Percentiles rank a stretch among this genome's conserved stretches.
phyloP scores from a whole-genome alignment of 2,113 vertebrate species.

The Tympanuchus pallidicinctus region DNA sequence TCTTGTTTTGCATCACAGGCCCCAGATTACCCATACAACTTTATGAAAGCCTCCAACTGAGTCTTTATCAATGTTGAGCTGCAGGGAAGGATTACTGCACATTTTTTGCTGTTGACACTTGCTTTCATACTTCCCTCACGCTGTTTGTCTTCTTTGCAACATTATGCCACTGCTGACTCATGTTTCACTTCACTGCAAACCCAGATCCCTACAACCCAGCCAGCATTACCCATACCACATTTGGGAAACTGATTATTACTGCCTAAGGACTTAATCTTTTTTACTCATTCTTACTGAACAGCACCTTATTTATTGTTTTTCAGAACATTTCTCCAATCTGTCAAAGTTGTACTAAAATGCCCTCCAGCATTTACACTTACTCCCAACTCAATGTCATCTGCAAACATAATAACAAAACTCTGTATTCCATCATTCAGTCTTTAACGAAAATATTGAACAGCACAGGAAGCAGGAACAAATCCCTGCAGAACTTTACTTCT shows the following conservation, averaged over 20 bases:
- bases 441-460: neutral
- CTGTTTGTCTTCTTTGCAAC: neutral
- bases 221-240: accelerated
- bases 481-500: neutral
- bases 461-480: constrained; percentile 17
- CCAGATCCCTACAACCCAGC: neutral
- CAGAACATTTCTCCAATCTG: neutral
- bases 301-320: neutral
- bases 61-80: neutral
- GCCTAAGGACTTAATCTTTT: neutral
- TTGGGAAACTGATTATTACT: neutral
- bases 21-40: neutral
- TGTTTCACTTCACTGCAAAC: neutral
- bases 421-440: neutral
- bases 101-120: neutral
- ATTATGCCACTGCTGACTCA: neutral
- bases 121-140: neutral
- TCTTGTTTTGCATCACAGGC: neutral
- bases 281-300: neutral
- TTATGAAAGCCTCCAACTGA: neutral
- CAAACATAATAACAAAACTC: neutral
- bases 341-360: neutral
- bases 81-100: neutral
- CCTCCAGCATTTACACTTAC: neutral
- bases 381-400: neutral